A percentile compares a stretch with the other conserved stretches of the same genome.
Conservation (phyloP, 2,888 invertebrate genomes). For the Drosophila eohydei region DNA sequence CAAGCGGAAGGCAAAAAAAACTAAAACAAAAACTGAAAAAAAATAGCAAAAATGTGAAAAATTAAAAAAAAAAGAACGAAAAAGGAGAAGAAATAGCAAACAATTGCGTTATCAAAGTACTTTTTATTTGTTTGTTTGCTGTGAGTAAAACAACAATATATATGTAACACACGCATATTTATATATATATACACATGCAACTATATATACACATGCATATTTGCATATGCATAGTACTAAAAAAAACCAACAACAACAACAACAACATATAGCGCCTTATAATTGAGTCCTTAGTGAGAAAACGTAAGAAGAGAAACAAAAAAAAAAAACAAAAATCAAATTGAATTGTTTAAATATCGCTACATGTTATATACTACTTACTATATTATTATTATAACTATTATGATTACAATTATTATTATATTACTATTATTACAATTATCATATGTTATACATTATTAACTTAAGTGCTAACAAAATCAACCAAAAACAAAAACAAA, state of each 20-base stretch:
- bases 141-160: slow-evolving; percentile 32
- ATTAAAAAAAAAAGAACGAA: slow-evolving; percentile 10
- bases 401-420: slow-evolving; percentile 38
- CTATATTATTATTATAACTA: slow-evolving; percentile 30
- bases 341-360: slow-evolving; percentile 53
- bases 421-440: slow-evolving; percentile 40
- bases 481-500: slow-evolving; percentile 46
- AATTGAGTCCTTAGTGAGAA: slow-evolving; percentile 69
- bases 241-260: not conserved
- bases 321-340: slow-evolving; percentile 16
- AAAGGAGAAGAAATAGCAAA: slow-evolving; percentile 11
- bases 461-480: slow-evolving; percentile 57
- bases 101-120: slow-evolving; percentile 18
- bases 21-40: not conserved
- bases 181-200: slow-evolving; percentile 31
- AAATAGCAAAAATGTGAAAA: slow-evolving; percentile 13
- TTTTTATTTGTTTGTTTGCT: slow-evolving; percentile 35
- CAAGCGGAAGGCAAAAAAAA: slow-evolving; percentile 4
- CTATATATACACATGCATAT: slow-evolving; percentile 12
- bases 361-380: slow-evolving; percentile 50
- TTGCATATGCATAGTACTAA: slow-evolving; percentile 22
- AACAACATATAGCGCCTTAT: slow-evolving; percentile 69
- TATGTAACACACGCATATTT: slow-evolving; percentile 27
- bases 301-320: slow-evolving; percentile 9
- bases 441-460: slow-evolving; percentile 56